A percentile compares a stretch with the other conserved stretches of the same genome.
These are phyloP conservation scores for Condylura cristata DNA, from an alignment of 2,113 vertebrate genomes.

Conservation along the genomic window DNA sequence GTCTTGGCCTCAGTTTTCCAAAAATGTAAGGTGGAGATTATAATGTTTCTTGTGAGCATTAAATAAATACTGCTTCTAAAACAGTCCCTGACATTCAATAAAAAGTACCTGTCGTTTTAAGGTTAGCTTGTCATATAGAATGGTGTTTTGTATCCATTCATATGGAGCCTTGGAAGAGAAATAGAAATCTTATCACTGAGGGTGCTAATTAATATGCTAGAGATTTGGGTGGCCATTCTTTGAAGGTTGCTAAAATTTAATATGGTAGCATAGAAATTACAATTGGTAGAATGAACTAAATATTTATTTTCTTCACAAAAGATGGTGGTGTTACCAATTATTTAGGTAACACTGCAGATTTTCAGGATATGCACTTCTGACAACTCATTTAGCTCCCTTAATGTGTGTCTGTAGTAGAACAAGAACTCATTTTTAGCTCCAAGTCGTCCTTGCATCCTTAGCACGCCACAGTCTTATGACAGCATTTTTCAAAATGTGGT, in stretches of 20 bases:
- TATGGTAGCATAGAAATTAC: constrained; percentile 23
- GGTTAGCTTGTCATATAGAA: not conserved
- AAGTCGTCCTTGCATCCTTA: not conserved
- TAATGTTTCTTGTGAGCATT: constrained; percentile 10
- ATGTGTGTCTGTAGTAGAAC: not conserved
- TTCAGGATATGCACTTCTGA: not conserved
- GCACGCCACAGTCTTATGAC: not conserved
- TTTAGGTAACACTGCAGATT: constrained; percentile 12
- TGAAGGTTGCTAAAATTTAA: constrained; percentile 44
- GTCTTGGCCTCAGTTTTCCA: constrained; percentile 9
- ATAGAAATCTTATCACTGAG: constrained; percentile 44
- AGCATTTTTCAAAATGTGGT: constrained; percentile 38
- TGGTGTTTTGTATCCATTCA: constrained; percentile 14
- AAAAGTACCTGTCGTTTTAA: constrained; percentile 35
- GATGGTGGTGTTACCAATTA: not conserved
- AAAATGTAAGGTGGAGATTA: constrained; percentile 10
- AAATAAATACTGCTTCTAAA: constrained; percentile 31
- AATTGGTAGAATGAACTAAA: constrained; percentile 21
- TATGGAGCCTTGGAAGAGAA: not conserved
- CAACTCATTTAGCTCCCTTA: constrained; percentile 35
- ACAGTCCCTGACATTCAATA: not conserved
- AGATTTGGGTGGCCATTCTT: constrained; percentile 22
- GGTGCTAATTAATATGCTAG: constrained; percentile 44
- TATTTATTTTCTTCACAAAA: constrained; percentile 41
- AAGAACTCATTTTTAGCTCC: constrained; percentile 48